A percentile compares a stretch with the other conserved stretches of the same genome.
These are phyloP conservation scores for Agriopis leucophaearia DNA, from an alignment of 2,888 invertebrate species.

Conservation along the genomic window DNA sequence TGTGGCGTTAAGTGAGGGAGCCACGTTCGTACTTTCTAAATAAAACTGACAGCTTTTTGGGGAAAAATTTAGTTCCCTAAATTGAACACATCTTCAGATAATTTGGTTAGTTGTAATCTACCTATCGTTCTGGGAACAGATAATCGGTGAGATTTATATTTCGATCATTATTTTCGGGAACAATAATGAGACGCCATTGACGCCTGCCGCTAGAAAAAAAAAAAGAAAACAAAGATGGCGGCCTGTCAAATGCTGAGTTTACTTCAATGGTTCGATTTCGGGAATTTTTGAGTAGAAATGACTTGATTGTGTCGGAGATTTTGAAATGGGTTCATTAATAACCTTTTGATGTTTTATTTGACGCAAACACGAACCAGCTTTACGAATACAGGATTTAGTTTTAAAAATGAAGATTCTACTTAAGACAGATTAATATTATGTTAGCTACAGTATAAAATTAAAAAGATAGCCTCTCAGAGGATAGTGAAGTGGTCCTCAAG, in stretches of 20 bases:
- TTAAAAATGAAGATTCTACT: not conserved
- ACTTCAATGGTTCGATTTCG: slow-evolving; percentile 50
- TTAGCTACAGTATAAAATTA: not conserved
- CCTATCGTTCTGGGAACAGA: slow-evolving; percentile 71
- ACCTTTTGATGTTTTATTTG: slow-evolving; percentile 29
- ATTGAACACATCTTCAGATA: not conserved
- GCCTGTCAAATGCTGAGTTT: slow-evolving; percentile 55
- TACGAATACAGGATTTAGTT: not conserved
- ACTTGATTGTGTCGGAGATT: slow-evolving; percentile 52
- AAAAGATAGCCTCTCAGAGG: slow-evolving; percentile 14
- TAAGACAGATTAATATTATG: slow-evolving; percentile 6
- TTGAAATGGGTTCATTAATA: slow-evolving; percentile 57
- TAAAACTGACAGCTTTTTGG: not conserved
- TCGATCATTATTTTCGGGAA: slow-evolving; percentile 74
- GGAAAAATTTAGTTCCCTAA: not conserved
- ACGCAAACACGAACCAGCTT: slow-evolving; percentile 8
- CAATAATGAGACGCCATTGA: slow-evolving; percentile 77
- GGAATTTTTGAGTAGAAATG: slow-evolving; percentile 53
- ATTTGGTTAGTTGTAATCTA: slow-evolving; percentile 56
- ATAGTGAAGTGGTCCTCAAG: not conserved
- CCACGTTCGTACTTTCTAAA: not conserved
- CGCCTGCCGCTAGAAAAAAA: slow-evolving; percentile 57
- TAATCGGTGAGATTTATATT: slow-evolving; percentile 66
- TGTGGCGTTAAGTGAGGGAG: not conserved
- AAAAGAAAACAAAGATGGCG: slow-evolving; percentile 55